Conservation (phyloP, 2,888 invertebrate species). For the Caenorhabditis imperialis region DNA sequence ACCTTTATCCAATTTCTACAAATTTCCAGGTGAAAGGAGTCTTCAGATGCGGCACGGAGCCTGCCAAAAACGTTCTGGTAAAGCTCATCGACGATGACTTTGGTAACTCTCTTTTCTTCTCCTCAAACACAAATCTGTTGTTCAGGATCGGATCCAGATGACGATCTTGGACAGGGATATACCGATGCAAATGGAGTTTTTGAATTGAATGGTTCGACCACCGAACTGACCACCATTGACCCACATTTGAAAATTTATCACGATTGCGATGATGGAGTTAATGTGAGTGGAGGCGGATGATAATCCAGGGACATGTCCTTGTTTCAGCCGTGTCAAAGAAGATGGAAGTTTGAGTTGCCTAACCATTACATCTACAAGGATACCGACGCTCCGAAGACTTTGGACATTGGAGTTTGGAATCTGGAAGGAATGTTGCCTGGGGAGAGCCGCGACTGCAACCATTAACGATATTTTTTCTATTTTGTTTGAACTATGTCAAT, state of each 20-base stretch:
- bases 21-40: slow-evolving; percentile 68
- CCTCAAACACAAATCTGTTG: background rate
- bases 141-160: slow-evolving; percentile 75
- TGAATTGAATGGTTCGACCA: slow-evolving; percentile 69
- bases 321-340: slow-evolving; percentile 76
- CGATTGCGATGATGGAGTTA: slow-evolving; percentile 77
- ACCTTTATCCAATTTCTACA: too few relatives aligned
- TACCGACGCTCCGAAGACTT: slow-evolving; percentile 27
- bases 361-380: slow-evolving; percentile 72
- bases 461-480: slow-evolving; percentile 58
- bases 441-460: slow-evolving; percentile 76
- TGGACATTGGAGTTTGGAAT: slow-evolving; percentile 78
- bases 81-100: slow-evolving; percentile 78
- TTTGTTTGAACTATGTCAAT: too few relatives aligned
- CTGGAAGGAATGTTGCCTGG: slow-evolving; percentile 74
- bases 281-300: slow-evolving; percentile 55
- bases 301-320: background rate
- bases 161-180: slow-evolving; percentile 69
- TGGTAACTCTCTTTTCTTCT: slow-evolving; percentile 45
- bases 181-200: slow-evolving; percentile 73
- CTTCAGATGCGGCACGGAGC: slow-evolving; percentile 70
- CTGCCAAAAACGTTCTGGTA: slow-evolving; percentile 71
- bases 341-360: slow-evolving; percentile 78
- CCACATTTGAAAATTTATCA: slow-evolving; percentile 76
- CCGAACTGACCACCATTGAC: slow-evolving; percentile 76